Percentiles rank a stretch among this genome's conserved stretches.
These are phyloP conservation scores for Timema podura DNA, from an alignment of 2,888 invertebrate species.

Conservation along the genomic window DNA sequence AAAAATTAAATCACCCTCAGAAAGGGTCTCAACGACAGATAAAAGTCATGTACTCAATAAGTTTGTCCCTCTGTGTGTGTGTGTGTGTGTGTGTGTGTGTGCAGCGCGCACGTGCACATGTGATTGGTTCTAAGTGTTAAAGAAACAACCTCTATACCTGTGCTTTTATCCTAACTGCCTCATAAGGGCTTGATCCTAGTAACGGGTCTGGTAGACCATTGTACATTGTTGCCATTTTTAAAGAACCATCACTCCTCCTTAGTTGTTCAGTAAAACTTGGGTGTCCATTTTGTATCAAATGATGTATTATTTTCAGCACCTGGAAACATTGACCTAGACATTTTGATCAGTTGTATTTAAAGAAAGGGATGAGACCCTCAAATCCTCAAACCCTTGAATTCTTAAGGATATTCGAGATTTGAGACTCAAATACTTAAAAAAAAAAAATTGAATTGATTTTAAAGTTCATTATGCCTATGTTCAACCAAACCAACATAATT, in stretches of 20 bases:
- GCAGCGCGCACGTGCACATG: neutral
- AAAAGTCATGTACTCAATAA: too few relatives aligned
- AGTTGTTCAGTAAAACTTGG: slow-evolving; percentile 26
- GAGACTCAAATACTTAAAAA: too few relatives aligned
- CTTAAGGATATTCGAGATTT: too few relatives aligned
- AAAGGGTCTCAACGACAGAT: too few relatives aligned
- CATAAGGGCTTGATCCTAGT: slow-evolving; percentile 25
- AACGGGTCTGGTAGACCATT: slow-evolving; percentile 27
- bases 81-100: neutral
- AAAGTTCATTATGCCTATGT: too few relatives aligned
- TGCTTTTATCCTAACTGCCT: slow-evolving; percentile 24
- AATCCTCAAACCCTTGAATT: too few relatives aligned
- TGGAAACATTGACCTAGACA: slow-evolving; percentile 8
- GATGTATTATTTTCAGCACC: slow-evolving; percentile 32
- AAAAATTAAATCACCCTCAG: too few relatives aligned
- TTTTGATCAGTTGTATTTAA: neutral
- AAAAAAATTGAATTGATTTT: too few relatives aligned
- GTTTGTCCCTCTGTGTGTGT: too few relatives aligned
- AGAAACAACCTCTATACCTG: slow-evolving; percentile 18
- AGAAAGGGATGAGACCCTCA: too few relatives aligned
- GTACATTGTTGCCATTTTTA: slow-evolving; percentile 29
- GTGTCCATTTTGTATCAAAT: slow-evolving; percentile 28
- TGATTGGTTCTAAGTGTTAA: neutral
- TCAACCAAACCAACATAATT: neutral
- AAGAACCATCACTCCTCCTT: slow-evolving; percentile 29